Conservation (phyloP, 2,888 invertebrate genomes). For the Trichacis sp. region DNA sequence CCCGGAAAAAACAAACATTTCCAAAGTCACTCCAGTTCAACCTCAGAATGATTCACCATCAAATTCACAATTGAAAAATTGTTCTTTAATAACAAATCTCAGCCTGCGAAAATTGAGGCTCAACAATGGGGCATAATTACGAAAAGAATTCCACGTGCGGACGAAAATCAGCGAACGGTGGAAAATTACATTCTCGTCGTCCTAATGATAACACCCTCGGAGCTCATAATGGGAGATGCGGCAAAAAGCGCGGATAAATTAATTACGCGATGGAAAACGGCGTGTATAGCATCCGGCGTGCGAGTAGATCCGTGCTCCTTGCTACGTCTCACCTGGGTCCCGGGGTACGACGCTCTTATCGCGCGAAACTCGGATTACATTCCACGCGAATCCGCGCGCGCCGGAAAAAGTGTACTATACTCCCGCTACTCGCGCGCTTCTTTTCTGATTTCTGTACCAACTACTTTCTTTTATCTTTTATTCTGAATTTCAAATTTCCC, state of each 20-base stretch:
- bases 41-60: too few species aligned
- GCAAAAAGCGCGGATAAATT: conserved; percentile 45
- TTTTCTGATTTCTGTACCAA: neutral
- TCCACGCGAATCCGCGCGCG: conserved; percentile 2
- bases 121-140: neutral
- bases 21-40: too few species aligned
- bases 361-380: conserved; percentile 15
- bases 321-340: conserved; percentile 38
- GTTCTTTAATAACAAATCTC: too few species aligned
- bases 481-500: too few species aligned
- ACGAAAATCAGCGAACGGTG: conserved; percentile 27
- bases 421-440: neutral
- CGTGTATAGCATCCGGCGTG: conserved; percentile 45
- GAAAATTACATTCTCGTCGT: conserved; percentile 27
- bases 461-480: too few species aligned
- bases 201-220: conserved; percentile 41
- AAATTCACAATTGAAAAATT: too few species aligned
- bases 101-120: too few species aligned
- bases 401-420: neutral
- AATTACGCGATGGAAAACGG: conserved; percentile 41
- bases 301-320: conserved; percentile 38
- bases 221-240: conserved; percentile 11
- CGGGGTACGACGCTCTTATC: conserved; percentile 14
- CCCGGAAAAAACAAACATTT: too few species aligned
- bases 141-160: neutral